Conservation (phyloP, 2,113 vertebrate species). For the Apeltes quadracus region DNA sequence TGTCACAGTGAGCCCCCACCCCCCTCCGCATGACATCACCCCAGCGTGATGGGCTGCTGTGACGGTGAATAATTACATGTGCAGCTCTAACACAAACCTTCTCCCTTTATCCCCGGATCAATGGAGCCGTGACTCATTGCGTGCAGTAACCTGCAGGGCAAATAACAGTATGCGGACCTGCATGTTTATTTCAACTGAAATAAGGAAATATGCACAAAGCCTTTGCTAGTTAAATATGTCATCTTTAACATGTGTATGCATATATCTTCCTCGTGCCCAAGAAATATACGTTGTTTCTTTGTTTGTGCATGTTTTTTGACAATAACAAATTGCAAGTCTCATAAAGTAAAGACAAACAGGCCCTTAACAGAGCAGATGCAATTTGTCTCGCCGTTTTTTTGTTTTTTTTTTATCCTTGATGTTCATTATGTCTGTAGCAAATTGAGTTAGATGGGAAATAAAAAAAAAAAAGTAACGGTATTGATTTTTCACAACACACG, state of each 20-base stretch:
- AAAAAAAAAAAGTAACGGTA: constrained; percentile 39
- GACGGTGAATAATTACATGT: constrained; percentile 67
- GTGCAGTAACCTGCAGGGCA: constrained; percentile 6
- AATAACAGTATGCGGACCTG: constrained; percentile 9
- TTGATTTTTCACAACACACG: constrained; percentile 42
- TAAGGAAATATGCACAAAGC: background rate
- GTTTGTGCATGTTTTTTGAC: constrained; percentile 7
- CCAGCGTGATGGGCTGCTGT: constrained; percentile 53
- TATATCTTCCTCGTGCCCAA: background rate
- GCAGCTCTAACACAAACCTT: constrained; percentile 16
- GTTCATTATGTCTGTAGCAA: constrained; percentile 36
- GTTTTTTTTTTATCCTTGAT: constrained; percentile 25
- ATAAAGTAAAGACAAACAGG: constrained; percentile 12
- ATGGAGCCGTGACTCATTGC: background rate
- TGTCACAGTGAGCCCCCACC: constrained; percentile 53
- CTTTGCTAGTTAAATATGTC: constrained; percentile 11
- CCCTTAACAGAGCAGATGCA: constrained; percentile 27
- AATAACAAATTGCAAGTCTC: constrained; percentile 20
- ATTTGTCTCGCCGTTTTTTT: constrained; percentile 45
- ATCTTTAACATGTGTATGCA: constrained; percentile 15
- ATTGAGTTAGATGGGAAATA: constrained; percentile 32
- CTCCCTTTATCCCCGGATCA: constrained; percentile 20
- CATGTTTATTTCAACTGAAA: constrained; percentile 26
- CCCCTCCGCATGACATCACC: constrained; percentile 59
- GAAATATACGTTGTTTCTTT: constrained; percentile 18